phyloP scores from a whole-genome alignment of 2,113 vertebrate species.

The Scophthalmus maximus region DNA sequence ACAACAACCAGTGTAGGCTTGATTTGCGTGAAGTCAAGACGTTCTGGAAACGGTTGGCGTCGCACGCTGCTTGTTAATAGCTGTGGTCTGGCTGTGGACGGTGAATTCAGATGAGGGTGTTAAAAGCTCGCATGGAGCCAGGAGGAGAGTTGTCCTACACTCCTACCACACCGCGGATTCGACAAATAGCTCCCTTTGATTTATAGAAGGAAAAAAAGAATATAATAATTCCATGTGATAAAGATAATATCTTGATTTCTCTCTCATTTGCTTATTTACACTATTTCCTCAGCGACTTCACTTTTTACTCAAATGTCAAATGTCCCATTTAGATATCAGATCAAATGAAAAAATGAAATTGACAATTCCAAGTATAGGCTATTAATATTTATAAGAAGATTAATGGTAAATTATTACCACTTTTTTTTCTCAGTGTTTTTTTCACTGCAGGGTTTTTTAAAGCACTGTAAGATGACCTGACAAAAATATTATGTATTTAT shows the following conservation, averaged over 20 bases:
- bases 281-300: background rate
- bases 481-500: background rate
- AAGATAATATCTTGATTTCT: background rate
- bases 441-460: background rate
- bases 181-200: too few species aligned
- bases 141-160: too few species aligned
- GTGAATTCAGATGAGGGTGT: conserved; percentile 29
- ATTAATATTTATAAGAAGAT: conserved; percentile 12
- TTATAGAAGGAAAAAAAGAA: too few species aligned
- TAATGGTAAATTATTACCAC: conserved; percentile 10
- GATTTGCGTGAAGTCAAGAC: too few species aligned
- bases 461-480: background rate
- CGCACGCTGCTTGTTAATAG: conserved; percentile 37
- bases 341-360: conserved; percentile 23
- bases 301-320: background rate
- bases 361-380: background rate
- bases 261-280: conserved; percentile 7
- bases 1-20: too few species aligned
- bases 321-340: conserved; percentile 3
- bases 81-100: conserved; percentile 34
- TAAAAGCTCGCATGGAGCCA: conserved; percentile 19
- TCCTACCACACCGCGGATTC: too few species aligned
- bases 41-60: conserved; percentile 32
- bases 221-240: conserved; percentile 15
- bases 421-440: background rate